Evolutionary conservation across 2,888 invertebrate genomes (phyloP).

Genomic region (Tenthredo livida): DNA sequence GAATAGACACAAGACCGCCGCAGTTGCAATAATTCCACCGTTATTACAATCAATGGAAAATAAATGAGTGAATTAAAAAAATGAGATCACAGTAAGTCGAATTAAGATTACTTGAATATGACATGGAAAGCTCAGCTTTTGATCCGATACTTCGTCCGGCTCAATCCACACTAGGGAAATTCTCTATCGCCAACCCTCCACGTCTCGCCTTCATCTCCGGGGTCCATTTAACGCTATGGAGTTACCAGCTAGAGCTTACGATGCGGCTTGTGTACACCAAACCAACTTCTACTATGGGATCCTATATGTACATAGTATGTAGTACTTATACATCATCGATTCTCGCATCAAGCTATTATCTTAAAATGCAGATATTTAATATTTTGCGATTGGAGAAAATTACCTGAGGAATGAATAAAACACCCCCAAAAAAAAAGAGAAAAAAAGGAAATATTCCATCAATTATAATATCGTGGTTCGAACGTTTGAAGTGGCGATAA

Average conservation of each 20-base stretch:
- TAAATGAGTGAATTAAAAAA: no score
- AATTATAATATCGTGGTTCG: no score
- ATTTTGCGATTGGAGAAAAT: conserved; percentile 15
- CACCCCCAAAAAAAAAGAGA: no score
- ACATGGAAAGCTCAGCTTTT: neutral
- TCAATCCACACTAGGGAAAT: conserved; percentile 33
- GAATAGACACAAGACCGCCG: neutral
- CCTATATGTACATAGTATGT: no score
- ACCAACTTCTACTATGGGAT: neutral
- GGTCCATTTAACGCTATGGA: conserved; percentile 45
- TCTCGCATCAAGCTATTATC: conserved; percentile 6
- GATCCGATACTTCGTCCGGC: neutral
- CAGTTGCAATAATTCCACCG: neutral
- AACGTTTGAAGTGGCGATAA: neutral
- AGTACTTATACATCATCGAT: no score
- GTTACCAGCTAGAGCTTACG: conserved; percentile 41
- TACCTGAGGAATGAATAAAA: neutral
- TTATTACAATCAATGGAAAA: neutral
- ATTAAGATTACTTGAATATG: neutral
- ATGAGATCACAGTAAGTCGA: no score
- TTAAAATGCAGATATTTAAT: neutral
- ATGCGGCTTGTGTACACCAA: neutral
- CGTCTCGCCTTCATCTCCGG: conserved; percentile 40
- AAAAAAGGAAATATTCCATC: no score
- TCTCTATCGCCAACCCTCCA: conserved; percentile 23